phyloP scores from a whole-genome alignment of 1,140 invertebrate species.

The Holotrichia oblita region DNA sequence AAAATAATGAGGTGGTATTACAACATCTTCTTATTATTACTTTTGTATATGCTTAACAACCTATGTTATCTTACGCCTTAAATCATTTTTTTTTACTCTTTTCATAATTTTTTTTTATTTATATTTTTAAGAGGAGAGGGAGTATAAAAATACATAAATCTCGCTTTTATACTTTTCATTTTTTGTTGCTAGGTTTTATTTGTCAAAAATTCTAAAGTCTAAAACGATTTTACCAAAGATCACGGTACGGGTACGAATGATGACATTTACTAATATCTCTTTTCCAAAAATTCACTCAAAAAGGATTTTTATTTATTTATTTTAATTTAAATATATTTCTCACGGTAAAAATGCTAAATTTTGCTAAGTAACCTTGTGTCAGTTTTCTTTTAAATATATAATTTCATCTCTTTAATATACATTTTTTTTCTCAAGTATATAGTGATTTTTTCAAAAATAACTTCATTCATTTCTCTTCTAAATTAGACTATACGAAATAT shows the following conservation, averaged over 20 bases:
- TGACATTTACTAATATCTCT: background rate
- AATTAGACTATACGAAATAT: background rate
- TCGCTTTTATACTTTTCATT: slow-evolving; percentile 17
- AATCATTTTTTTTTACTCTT: background rate
- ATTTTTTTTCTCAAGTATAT: background rate
- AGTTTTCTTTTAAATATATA: background rate
- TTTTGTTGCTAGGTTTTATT: slow-evolving; percentile 10
- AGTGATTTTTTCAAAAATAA: slow-evolving; percentile 9
- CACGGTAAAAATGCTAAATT: slow-evolving; percentile 6
- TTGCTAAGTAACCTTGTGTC: background rate
- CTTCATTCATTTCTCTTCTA: background rate
- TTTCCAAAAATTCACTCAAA: background rate
- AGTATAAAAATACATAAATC: slow-evolving; percentile 36
- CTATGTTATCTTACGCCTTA: slow-evolving; percentile 11
- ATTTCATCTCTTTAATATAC: background rate
- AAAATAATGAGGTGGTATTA: slow-evolving; percentile 2
- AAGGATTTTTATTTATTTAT: background rate
- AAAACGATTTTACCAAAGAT: background rate
- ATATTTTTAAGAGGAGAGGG: slow-evolving; percentile 19
- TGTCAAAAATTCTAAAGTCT: background rate
- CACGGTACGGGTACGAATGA: background rate
- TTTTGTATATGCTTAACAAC: slow-evolving; percentile 4
- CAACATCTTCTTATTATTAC: background rate
- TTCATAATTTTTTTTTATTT: slow-evolving; percentile 16
- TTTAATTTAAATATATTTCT: background rate